Base-by-base conservation (phyloP, 1,140 invertebrate genomes). In the Dermatophagoides farinae region DNA sequence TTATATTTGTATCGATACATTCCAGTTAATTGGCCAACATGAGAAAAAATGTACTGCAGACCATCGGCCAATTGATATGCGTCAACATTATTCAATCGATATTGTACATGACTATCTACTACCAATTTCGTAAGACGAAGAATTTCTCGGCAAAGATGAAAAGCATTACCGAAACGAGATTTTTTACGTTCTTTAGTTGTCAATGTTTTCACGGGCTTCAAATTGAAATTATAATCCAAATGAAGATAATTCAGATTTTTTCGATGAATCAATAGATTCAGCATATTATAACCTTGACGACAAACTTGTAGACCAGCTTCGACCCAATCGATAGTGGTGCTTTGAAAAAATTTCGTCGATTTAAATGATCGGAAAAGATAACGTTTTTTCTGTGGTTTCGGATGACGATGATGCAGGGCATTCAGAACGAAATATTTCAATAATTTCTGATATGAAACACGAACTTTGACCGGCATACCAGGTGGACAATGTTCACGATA, bases 1-100 rank as follows among this genome's bases (percentile, higher is more conserved):
- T 99, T 99, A 75, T 99, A 99, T 70, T 97, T 98, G 77, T 97
- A 98, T 49, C 96, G 78, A 74, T 99, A 99, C 96, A 99, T 99
- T 71, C 96, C 96, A 6, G 96, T 99, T 16, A 99, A 75, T 73
- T 99, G 96, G 11, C 96, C 96, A 31, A 99, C 95, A 70, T 99
- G 96, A 20, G 95, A 90, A 75, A 99, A 99, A 47, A 97, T 92
- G 70, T 99, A 99, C 72, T 99, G 96, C n/a, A 99, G 72, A 25
- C 96, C 96, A 76, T 99, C 96, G 16, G 96, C 82, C 46, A 99
- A 74, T 77, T 98, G 88, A 73, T 97, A 99, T 11, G 96, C 96
- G 74, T 99, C 96, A 12, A 99, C 92, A 70, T 99, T 99, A 71
- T 98, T 98, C 40, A 99, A 74, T 25, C 96, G 81, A 73, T 99